phyloP scores from a whole-genome alignment of 2,797 vertebrate species.

The Gallinago nigripennis region DNA sequence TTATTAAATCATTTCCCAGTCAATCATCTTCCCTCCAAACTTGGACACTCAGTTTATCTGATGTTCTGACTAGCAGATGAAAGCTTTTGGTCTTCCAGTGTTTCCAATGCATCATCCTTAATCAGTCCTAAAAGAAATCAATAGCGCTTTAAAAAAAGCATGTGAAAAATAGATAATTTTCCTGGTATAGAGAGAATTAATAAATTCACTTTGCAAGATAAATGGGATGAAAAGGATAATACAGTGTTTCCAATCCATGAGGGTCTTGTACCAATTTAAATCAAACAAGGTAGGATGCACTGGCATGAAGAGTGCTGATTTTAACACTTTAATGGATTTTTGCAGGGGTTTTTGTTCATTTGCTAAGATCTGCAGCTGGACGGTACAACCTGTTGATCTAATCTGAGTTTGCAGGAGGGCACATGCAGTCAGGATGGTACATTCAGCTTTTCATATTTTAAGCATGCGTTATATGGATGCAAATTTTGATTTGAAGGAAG shows the following conservation, averaged over 20 bases:
- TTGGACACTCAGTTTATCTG: slow-evolving; percentile 16
- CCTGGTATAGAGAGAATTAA: slow-evolving; percentile 14
- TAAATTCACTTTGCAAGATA: slow-evolving; percentile 13
- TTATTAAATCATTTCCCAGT: slow-evolving; percentile 60
- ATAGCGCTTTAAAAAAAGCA: not conserved
- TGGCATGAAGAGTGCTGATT: not conserved
- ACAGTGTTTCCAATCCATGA: not conserved
- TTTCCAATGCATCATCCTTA: slow-evolving; percentile 15
- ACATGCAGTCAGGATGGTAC: not conserved
- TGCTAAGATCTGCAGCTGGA: not conserved
- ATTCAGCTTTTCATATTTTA: not conserved
- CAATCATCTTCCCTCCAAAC: slow-evolving; percentile 33
- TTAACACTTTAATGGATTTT: not conserved
- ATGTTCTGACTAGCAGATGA: slow-evolving; percentile 8
- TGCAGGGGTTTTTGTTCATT: not conserved
- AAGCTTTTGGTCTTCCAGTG: slow-evolving; percentile 33
- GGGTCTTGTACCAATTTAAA: slow-evolving; percentile 53
- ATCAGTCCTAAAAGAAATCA: not conserved
- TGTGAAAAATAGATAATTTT: slow-evolving; percentile 23
- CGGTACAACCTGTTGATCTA: not conserved
- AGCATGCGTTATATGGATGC: not conserved
- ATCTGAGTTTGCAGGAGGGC: not conserved
- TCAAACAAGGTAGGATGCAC: not conserved
- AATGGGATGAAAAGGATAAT: slow-evolving; percentile 34
- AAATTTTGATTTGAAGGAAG: not conserved